These are phyloP conservation scores for Pantherophis vulpinus DNA, from an alignment of 2,797 vertebrate genomes.

Conservation along the genomic window DNA sequence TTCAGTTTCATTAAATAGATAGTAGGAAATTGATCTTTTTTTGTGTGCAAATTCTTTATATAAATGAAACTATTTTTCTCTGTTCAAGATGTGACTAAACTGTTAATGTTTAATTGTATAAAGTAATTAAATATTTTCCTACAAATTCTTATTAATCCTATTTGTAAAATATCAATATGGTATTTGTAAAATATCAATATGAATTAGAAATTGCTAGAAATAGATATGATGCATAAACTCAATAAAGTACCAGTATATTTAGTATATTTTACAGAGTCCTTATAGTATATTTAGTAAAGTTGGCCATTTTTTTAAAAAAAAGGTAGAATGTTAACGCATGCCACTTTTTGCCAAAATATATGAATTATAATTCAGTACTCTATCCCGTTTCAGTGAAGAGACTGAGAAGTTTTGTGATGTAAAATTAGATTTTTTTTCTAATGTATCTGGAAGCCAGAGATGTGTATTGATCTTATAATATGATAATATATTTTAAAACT, in stretches of 20 bases:
- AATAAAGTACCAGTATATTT: background rate
- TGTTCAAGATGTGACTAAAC: background rate
- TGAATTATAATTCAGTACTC: background rate
- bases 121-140: background rate
- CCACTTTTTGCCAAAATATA: background rate
- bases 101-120: background rate
- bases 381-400: background rate
- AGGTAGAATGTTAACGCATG: background rate
- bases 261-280: background rate
- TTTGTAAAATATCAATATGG: background rate
- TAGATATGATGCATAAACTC: background rate
- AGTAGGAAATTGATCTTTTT: background rate
- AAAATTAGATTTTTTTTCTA: background rate
- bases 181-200: background rate
- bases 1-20: conserved; percentile 12
- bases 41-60: background rate
- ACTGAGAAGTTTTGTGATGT: background rate
- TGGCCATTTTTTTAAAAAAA: background rate
- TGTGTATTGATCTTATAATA: background rate
- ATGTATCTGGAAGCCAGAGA: background rate
- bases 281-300: background rate
- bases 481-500: background rate
- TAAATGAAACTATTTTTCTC: background rate
- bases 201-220: background rate
- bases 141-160: background rate